These are phyloP conservation scores for Choristoneura rosaceana DNA, from an alignment of 2,888 invertebrate species.

Conservation along the genomic window DNA sequence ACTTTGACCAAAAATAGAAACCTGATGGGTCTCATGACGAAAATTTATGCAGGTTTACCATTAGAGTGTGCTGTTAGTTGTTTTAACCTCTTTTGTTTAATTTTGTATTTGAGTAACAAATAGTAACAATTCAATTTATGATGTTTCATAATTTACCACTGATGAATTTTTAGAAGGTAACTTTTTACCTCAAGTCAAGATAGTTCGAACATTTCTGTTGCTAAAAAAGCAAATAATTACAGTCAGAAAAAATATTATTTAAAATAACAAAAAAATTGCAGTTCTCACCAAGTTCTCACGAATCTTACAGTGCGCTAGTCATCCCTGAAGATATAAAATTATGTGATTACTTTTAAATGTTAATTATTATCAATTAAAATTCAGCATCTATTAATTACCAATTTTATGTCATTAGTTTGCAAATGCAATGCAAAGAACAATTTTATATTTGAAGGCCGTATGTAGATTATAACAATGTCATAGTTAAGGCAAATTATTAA, in stretches of 20 bases:
- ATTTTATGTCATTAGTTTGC: constrained; percentile 10
- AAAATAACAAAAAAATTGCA: neutral
- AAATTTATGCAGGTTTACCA: no score
- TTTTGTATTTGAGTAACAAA: no score
- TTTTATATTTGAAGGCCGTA: neutral
- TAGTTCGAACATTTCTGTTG: neutral
- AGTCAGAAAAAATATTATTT: neutral
- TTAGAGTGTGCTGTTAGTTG: no score
- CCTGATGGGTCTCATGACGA: no score
- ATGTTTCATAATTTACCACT: no score
- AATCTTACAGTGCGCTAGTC: neutral
- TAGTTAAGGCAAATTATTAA: constrained; percentile 2
- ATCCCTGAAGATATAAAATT: neutral
- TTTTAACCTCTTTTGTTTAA: no score
- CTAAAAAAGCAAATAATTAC: no score
- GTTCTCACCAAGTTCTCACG: neutral
- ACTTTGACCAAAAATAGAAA: no score
- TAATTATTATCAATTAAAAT: constrained; percentile 8
- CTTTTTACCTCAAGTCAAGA: no score
- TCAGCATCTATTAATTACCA: constrained; percentile 7
- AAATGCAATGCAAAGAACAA: constrained; percentile 1
- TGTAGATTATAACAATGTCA: constrained; percentile 16
- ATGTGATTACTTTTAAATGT: constrained; percentile 7
- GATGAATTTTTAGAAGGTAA: no score
- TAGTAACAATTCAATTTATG: no score